Evolutionary conservation across 2,888 invertebrate species (phyloP), one percentile per base, ranked within the genome.

Genomic region (Blomia tropicalis): DNA sequence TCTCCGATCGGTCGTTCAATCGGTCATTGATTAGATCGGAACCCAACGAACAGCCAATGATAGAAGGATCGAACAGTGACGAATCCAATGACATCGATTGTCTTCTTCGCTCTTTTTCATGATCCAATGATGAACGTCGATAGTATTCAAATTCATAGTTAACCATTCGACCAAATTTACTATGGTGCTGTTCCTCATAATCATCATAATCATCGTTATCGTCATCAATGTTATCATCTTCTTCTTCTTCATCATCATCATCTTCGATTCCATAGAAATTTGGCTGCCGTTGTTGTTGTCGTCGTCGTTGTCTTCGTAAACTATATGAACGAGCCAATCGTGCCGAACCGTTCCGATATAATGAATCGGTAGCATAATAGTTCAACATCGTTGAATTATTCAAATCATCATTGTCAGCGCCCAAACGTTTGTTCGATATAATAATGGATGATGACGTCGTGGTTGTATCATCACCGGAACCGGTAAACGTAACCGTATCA

Each of bases 401-500:
- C n/a, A n/a, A n/a, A n/a, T n/a, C n/a, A n/a, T n/a, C n/a, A n/a
- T n/a, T n/a, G n/a, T n/a, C n/a, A n/a, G n/a, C n/a, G n/a, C n/a
- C n/a, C n/a, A n/a, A n/a, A 36, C 17, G 36, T 14, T 47, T 47
- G 11, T 7, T 22, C 7, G 27, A 27, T 14, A 27, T 47, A n/a
- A 22, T 19, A 47, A 47, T 47, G 11, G 51, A 25, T 47, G 36
- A 36, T 36, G 36, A 36, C 7, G 36, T 36, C 17, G 36, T 36
- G 17, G 36, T 36, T 36, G 36, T 14, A 14, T 31, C 56, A 36
- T 56, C 56, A 2, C 11, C 14, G 2, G 36, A 56, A 19, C 30
- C n/a, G 29, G 56, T 56, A 25, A 56, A 56, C n/a, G 56, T 56
- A 17, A 56, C 56, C n/a, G 56, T 32, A 25, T 56, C 56, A 2